These are phyloP conservation scores for Odontesthes bonariensis DNA, from an alignment of 2,113 vertebrate genomes.

Conservation along the genomic window DNA sequence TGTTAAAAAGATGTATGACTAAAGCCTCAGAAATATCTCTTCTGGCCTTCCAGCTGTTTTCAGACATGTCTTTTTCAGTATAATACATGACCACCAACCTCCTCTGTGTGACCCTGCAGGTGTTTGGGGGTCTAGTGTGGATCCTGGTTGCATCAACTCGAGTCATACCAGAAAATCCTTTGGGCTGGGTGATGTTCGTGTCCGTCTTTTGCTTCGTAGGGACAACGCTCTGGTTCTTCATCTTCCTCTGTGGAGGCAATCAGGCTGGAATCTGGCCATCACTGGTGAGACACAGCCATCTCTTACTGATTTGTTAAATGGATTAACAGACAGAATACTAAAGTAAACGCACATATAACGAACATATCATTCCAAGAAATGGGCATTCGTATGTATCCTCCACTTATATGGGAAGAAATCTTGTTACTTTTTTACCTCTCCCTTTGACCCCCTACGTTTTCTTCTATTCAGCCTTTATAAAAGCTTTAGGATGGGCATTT, in stretches of 20 bases:
- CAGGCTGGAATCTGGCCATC: slow-evolving; percentile 81
- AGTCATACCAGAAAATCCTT: slow-evolving; percentile 19
- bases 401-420: no score
- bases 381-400: no score
- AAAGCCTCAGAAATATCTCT: not conserved
- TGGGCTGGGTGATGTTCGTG: slow-evolving; percentile 90
- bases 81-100: no score
- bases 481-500: no score
- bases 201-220: slow-evolving; percentile 86
- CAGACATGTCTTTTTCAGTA: no score
- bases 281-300: slow-evolving; percentile 77
- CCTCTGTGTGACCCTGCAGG: slow-evolving; percentile 63
- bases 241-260: slow-evolving; percentile 81
- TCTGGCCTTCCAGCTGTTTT: no score
- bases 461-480: no score
- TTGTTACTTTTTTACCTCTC: no score
- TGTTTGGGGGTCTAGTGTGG: slow-evolving; percentile 88
- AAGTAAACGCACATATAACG: no score
- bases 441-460: no score
- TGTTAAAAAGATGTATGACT: no score
- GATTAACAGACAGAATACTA: not conserved
- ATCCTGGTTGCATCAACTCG: slow-evolving; percentile 83
- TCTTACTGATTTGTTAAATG: not conserved
- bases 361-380: no score
- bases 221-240: slow-evolving; percentile 80